Evolutionary conservation across 2,888 invertebrate species (phyloP).

Genomic region (Drosophila monieri): DNA sequence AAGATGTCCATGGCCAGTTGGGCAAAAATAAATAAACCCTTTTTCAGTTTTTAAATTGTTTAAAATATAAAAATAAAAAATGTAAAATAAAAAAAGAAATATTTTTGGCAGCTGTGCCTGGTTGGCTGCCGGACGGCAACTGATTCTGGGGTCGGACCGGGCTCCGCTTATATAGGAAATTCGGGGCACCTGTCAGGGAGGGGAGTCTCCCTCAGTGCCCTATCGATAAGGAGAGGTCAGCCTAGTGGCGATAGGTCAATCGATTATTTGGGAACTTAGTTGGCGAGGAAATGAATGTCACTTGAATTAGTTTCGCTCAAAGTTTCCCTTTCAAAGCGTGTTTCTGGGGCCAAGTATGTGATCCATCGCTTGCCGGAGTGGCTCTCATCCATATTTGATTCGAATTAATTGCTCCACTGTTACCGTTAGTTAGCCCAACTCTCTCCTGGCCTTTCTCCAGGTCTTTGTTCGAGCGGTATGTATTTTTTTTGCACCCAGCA

Average conservation of each 20-base stretch:
- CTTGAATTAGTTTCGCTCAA: background rate
- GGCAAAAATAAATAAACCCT: too few relatives aligned
- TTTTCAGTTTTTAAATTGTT: too few relatives aligned
- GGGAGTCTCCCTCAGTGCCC: background rate
- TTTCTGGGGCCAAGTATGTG: background rate
- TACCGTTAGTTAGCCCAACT: conserved; percentile 15
- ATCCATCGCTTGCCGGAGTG: background rate
- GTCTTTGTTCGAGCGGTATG: background rate
- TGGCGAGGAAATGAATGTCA: background rate
- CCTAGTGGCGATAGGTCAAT: background rate
- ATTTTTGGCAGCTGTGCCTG: background rate
- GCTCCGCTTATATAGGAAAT: background rate
- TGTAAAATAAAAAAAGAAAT: background rate
- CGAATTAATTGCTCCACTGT: conserved; percentile 28
- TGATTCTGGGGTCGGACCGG: background rate
- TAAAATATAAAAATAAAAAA: background rate
- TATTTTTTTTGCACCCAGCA: background rate
- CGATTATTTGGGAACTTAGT: background rate
- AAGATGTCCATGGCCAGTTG: too few relatives aligned
- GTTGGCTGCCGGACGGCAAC: background rate
- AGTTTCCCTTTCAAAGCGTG: background rate
- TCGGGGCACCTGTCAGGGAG: background rate
- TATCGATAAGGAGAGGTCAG: background rate
- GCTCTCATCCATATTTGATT: conserved; percentile 24
- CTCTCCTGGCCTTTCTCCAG: background rate